These are phyloP conservation scores for Noturus placidus DNA, from an alignment of 2,113 vertebrate species.

Conservation along the genomic window DNA sequence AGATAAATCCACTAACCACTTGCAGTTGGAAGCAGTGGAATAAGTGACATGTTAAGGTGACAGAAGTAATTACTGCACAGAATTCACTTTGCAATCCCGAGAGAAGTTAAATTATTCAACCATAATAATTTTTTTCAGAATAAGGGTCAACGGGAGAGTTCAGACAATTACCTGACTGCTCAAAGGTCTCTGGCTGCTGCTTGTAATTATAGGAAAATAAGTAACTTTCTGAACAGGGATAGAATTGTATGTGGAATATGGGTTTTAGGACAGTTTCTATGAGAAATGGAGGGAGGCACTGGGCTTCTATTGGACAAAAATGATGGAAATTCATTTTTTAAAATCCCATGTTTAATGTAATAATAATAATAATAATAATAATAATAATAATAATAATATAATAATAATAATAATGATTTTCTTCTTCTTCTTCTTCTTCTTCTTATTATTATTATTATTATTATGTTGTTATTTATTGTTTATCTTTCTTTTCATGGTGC, in stretches of 20 bases:
- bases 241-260: neutral
- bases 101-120: slow-evolving; percentile 11
- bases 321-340: neutral
- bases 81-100: slow-evolving; percentile 15
- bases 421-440: too few relatives aligned
- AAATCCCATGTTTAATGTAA: neutral
- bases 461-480: too few relatives aligned
- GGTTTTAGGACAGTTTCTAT: neutral
- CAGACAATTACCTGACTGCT: neutral
- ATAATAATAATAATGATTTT: neutral
- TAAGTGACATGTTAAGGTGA: slow-evolving; percentile 23
- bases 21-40: slow-evolving; percentile 2
- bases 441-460: too few relatives aligned
- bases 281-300: neutral
- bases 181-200: neutral
- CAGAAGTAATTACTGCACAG: slow-evolving; percentile 19
- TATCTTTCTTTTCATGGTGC: too few relatives aligned
- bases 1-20: neutral
- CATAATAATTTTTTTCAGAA: neutral
- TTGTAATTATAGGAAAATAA: neutral
- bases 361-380: neutral
- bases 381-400: neutral
- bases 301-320: neutral
- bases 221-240: neutral
- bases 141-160: neutral